These are phyloP conservation scores for Volucella inanis DNA, from an alignment of 2,888 invertebrate species.

Conservation along the genomic window DNA sequence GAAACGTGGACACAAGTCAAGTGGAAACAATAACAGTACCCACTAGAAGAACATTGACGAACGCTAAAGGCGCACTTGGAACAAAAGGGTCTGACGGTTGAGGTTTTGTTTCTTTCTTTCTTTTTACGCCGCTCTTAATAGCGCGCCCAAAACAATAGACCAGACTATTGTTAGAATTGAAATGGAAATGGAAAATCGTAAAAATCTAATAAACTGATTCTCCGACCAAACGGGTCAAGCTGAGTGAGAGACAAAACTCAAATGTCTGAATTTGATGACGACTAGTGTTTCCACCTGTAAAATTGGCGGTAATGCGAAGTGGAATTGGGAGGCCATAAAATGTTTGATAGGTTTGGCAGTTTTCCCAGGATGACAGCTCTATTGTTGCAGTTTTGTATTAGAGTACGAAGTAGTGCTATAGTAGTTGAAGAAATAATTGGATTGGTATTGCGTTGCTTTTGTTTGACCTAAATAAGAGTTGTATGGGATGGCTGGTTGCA, in stretches of 20 bases:
- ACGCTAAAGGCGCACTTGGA: neutral
- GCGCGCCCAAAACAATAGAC: slow-evolving; percentile 42
- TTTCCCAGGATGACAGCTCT: slow-evolving; percentile 54
- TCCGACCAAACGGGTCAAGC: slow-evolving; percentile 6
- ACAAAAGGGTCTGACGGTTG: slow-evolving; percentile 48
- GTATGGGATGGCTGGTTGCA: neutral
- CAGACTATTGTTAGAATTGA: slow-evolving; percentile 48
- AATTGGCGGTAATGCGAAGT: slow-evolving; percentile 41
- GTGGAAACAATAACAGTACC: slow-evolving; percentile 70
- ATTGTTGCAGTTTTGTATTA: slow-evolving; percentile 39
- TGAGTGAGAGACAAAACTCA: slow-evolving; percentile 12
- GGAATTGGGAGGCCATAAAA: slow-evolving; percentile 19
- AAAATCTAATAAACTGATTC: slow-evolving; percentile 66
- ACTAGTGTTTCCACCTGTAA: slow-evolving; percentile 64
- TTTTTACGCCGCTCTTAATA: slow-evolving; percentile 20
- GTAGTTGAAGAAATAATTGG: slow-evolving; percentile 35
- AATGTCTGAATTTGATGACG: slow-evolving; percentile 63
- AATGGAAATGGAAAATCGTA: slow-evolving; percentile 49
- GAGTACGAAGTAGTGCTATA: neutral
- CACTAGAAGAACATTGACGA: slow-evolving; percentile 12
- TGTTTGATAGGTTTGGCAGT: slow-evolving; percentile 45
- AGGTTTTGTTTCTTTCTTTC: neutral
- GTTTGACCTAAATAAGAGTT: slow-evolving; percentile 36
- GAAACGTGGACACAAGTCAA: slow-evolving; percentile 70
- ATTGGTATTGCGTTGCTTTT: slow-evolving; percentile 57